Evolutionary conservation across 1,140 invertebrate species (phyloP).

Genomic region (Vollenhovia emeryi): DNA sequence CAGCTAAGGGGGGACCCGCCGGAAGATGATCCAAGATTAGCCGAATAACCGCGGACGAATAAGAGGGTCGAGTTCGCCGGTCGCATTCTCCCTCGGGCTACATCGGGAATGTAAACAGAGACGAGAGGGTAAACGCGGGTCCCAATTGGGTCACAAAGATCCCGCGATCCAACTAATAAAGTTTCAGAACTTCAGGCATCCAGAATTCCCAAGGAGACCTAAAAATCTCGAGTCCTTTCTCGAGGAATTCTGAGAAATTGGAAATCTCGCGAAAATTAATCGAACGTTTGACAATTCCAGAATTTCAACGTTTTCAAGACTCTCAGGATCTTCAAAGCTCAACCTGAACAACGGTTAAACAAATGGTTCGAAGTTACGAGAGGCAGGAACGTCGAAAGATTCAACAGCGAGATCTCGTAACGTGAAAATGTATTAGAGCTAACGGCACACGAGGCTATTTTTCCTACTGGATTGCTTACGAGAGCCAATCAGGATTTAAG

Average conservation of each 20-base stretch:
- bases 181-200: not conserved
- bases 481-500: too few relatives aligned
- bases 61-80: constrained; percentile 39
- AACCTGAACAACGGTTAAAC: not conserved
- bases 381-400: not conserved
- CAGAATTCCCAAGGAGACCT: not conserved
- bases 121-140: constrained; percentile 47
- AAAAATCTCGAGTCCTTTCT: not conserved
- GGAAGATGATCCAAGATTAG: constrained; percentile 70
- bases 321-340: not conserved
- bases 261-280: not conserved
- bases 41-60: constrained; percentile 14
- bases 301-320: not conserved
- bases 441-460: too few relatives aligned
- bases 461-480: too few relatives aligned
- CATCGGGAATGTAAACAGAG: constrained; percentile 64
- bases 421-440: too few relatives aligned
- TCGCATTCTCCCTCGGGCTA: constrained; percentile 41
- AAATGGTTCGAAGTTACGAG: not conserved
- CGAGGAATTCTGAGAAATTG: not conserved
- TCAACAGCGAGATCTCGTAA: not conserved
- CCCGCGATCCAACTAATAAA: not conserved
- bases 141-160: constrained; percentile 65
- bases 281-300: not conserved
- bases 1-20: constrained; percentile 54